A percentile compares a stretch with the other conserved stretches of the same genome.
Evolutionary conservation across 2,797 vertebrate genomes (phyloP).

Genomic region (Acanthiza pusilla): DNA sequence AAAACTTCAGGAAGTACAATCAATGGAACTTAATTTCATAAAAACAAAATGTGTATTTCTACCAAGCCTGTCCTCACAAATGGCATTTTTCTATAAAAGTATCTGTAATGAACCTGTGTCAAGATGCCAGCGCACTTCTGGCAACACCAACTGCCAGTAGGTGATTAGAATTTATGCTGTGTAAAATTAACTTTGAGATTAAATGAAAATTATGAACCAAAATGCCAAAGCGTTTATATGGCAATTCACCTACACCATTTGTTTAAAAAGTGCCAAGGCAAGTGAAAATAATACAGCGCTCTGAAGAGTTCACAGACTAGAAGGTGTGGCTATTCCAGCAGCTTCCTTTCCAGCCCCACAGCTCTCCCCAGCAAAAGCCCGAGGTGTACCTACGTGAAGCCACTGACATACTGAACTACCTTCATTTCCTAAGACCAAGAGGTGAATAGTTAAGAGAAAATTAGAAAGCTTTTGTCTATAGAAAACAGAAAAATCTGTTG

Average conservation of each 20-base stretch:
- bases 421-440: not conserved
- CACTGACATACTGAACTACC: not conserved
- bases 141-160: not conserved
- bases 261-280: not conserved
- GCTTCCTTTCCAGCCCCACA: not conserved
- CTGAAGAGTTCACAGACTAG: not conserved
- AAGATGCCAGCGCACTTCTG: conserved; percentile 2
- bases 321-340: not conserved
- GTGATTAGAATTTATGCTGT: conserved; percentile 57
- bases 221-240: not conserved
- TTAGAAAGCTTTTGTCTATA: not conserved
- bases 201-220: conserved; percentile 32
- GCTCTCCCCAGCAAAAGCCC: not conserved
- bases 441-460: not conserved
- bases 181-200: conserved; percentile 56
- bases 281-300: not conserved
- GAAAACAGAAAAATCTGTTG: not conserved
- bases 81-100: not conserved
- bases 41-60: not conserved
- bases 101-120: not conserved
- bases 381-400: not conserved
- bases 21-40: not conserved
- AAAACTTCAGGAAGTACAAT: not conserved
- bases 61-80: not conserved
- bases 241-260: not conserved